Base-by-base conservation (phyloP, 1,140 invertebrate species). In the Drosophila tsacasi region DNA sequence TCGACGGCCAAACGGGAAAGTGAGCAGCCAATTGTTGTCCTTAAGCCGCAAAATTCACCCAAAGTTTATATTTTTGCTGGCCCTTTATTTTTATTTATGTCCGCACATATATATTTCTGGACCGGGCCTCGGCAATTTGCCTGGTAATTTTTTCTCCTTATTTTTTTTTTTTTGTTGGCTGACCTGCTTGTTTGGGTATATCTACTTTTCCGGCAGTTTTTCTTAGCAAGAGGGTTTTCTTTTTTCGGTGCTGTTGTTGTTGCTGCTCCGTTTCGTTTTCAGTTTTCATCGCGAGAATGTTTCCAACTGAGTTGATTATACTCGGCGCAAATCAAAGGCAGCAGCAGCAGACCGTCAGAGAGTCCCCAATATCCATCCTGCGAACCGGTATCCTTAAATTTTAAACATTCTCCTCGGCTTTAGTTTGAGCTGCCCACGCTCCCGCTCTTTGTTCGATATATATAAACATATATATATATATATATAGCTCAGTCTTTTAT, bases 281-380 rank as follows among this genome's bases (percentile, higher is more conserved):
- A 58, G 64, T 63, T 61, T 54, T 42, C 65, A 74, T 46, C 49
- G 47, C 27, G 52, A 61, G 50, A 89, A 87, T 75, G 81, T 83
- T 87, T 87, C 83, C 83, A 89, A 81, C 83, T 83, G 83, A 87
- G 83, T 87, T 89, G 84, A 87, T 89, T 89, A 86, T 86, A 64
- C 72, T 52, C 37, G 76, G 62, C 76, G 75, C 79, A 86, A 86
- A 86, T 86, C 83, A 87, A 86, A 87, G 83, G 71, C 71, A 81
- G 25, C 62, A 42, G n/a, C 40, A 23, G 19, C 42, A 23, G 44
- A 1, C 59, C 37, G 32, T 40, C 61, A 55, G 32, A 25, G 42
- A 39, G 47, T 40, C 63, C 61, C 50, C 30, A 32, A 50, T 54
- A 69, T 66, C 62, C 67, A 57, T 17, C 21, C 32, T 40, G 15